A percentile compares a stretch with the other conserved stretches of the same genome.
These are phyloP conservation scores for Caretta caretta DNA, from an alignment of 2,113 vertebrate genomes.

Conservation along the genomic window DNA sequence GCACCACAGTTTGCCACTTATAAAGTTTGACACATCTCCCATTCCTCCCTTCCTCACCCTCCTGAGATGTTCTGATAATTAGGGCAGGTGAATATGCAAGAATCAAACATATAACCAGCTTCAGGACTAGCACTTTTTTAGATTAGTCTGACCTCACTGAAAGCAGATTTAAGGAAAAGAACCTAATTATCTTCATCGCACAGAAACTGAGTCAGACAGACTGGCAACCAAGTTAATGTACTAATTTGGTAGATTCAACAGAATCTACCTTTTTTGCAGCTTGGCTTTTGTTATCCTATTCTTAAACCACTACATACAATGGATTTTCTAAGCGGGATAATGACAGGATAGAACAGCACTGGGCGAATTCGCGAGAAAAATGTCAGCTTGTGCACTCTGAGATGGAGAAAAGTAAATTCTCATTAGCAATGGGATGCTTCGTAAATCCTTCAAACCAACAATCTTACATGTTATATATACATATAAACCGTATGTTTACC, in stretches of 20 bases:
- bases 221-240: neutral
- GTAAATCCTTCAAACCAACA: neutral
- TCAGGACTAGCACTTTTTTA: neutral
- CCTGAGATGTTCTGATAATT: neutral
- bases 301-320: neutral
- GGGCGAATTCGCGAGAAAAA: neutral
- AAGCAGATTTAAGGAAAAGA: neutral
- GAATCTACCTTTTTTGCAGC: neutral
- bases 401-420: neutral
- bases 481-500: neutral
- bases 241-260: neutral
- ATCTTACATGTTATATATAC: neutral
- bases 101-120: neutral
- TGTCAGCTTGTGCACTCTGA: neutral
- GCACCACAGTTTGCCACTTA: neutral
- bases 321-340: neutral
- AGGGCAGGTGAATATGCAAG: neutral
- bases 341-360: neutral
- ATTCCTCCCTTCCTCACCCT: neutral
- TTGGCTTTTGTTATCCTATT: neutral
- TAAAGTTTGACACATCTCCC: rapidly evolving
- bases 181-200: neutral
- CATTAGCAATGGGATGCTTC: neutral
- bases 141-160: neutral
- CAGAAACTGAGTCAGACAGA: neutral